Base-by-base conservation (phyloP, 2,113 vertebrate genomes). In the Heliornis fulica region DNA sequence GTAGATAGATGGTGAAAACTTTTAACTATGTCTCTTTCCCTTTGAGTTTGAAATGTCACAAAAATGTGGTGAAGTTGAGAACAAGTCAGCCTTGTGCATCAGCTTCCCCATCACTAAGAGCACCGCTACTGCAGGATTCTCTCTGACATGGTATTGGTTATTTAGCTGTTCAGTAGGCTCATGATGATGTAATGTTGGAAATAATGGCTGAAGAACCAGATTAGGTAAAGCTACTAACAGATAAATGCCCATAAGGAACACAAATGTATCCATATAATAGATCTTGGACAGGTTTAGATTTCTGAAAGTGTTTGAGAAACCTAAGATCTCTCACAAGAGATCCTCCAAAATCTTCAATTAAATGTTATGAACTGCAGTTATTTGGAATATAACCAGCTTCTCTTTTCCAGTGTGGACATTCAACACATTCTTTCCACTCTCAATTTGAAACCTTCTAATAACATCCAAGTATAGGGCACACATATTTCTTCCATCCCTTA, bases 261-360 rank as follows among this genome's bases (percentile, higher is more conserved):
- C 15, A 72, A 38, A 51, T 2, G 0, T 23, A 8, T 13, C 14
- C 5, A 32, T 4, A 28, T 2, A 63, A 63, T 0, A 82, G 9
- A 71, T 46, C 23, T 14, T 83, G 57, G 38, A 54, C 11, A 54
- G 21, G 4, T 53, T 36, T 3, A 10, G 11, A 63, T 48, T 82
- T 94, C 36, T 84, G 7, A 92, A 87, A 21, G 9, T 10, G 36
- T 26, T 38, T 17, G 66, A 41, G 45, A 71, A 82, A 68, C 2
- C 0, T 7, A 23, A 70, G 22, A 22, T 17, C 38, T 26, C 14
- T 69, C 43, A 59, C 2, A 54, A 22, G 15, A 77, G 56, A 81
- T 36, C 10, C 15, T 41, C 25, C 31, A 57, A 63, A 82, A 87
- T 41, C 53, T 79, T 59, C 17, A 32, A 19, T 32, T n/a, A 74